Conservation (phyloP, 2,797 vertebrate genomes). For the Leptodactylus fallax region DNA sequence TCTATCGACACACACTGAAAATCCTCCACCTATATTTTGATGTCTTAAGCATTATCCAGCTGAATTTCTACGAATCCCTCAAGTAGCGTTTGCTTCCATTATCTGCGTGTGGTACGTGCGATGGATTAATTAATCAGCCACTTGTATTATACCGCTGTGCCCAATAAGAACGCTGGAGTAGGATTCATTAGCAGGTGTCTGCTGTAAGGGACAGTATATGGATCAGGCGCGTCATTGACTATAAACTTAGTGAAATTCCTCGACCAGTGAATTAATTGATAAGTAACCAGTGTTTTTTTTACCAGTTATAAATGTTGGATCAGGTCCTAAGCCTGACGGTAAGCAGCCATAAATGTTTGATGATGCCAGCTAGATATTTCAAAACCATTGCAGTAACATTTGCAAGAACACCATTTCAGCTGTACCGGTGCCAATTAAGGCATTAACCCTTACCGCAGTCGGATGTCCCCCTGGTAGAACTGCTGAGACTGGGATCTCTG, state of each 20-base stretch:
- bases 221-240: conserved; percentile 26
- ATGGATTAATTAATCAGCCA: neutral
- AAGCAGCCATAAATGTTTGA: conserved; percentile 63
- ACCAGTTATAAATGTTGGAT: conserved; percentile 58
- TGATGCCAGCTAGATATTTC: conserved; percentile 62
- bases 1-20: neutral
- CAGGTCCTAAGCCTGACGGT: conserved; percentile 61
- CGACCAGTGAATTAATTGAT: conserved; percentile 59
- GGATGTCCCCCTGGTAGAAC: conserved; percentile 15
- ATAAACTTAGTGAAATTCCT: conserved; percentile 24
- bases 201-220: neutral
- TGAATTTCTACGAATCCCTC: no score
- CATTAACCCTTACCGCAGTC: conserved; percentile 55
- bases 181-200: neutral
- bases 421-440: conserved; percentile 52
- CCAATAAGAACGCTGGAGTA: neutral
- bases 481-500: conserved; percentile 20
- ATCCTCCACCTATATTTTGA: no score
- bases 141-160: neutral
- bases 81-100: neutral
- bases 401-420: conserved; percentile 53
- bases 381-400: conserved; percentile 62
- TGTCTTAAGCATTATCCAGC: no score
- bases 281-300: conserved; percentile 45
- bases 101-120: neutral